Evolutionary conservation across 2,888 invertebrate species (phyloP), one percentile per base, ranked within the genome.

Genomic region (Euzophera pinguis): DNA sequence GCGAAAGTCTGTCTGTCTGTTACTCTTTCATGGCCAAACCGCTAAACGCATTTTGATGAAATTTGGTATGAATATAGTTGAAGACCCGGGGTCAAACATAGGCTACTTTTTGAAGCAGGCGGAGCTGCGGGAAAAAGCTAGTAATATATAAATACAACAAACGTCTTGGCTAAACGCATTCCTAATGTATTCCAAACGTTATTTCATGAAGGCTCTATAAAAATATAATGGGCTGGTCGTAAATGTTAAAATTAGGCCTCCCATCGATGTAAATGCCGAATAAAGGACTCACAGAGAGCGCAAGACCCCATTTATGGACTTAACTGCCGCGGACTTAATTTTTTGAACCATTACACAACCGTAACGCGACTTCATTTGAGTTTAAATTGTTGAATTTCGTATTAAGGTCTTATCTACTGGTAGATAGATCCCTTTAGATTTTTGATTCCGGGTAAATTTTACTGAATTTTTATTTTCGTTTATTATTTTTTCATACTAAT

Each of bases 181-280:
- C 71, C 74, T 83, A 82, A 86, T 85, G 79, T 85, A 83, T 84
- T 81, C 78, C 64, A 67, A 78, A 86, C 84, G 81, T 84, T 83
- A 81, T 82, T 87, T 87, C 82, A 87, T 80, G 81, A 77, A 77
- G 74, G 75, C 73, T 76, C 83, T 78, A 84, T 87, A 87, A 88
- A 88, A 89, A 84, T 81, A 81, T 84, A 81, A 85, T 78, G 73
- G 75, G 62, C 60, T 56, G 64, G 62, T 74, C 78, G 77, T 85
- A 82, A 85, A 84, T 78, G 80, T 78, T 78, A 73, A 82, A 85
- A 76, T 80, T 81, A 72, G 68, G 71, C 74, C 61, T 66, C 66
- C 72, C 78, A 82, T 84, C 78, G 79, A 84, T 83, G 77, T 77
- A 70, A 76, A 73, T 64, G 67, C 42, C 70, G 71, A 73, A 73